Evolutionary conservation across 2,888 invertebrate species (phyloP).

Genomic region (Drymonia ruficornis): DNA sequence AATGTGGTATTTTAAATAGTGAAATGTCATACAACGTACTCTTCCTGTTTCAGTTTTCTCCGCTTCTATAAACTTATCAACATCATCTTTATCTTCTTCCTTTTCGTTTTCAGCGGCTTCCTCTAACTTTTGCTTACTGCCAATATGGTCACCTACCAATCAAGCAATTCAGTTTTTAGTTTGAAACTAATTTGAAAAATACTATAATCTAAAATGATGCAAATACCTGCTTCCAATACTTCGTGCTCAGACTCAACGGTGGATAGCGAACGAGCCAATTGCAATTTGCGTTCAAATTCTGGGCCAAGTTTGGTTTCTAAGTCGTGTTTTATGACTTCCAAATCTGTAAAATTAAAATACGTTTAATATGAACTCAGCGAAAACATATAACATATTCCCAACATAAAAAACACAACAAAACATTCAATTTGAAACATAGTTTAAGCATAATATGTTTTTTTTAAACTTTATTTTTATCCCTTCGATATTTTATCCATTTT

Average conservation of each 20-base stretch:
- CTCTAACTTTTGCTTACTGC: conserved; percentile 30
- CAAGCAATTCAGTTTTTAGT: not conserved
- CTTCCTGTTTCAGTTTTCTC: conserved; percentile 97
- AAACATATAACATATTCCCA: too few relatives aligned
- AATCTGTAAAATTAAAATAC: conserved; percentile 56
- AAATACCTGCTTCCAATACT: conserved; percentile 57
- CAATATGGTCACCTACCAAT: not conserved
- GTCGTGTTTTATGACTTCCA: conserved; percentile 89
- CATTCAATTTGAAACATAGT: too few relatives aligned
- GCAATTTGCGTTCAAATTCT: conserved; percentile 88
- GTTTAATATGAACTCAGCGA: not conserved
- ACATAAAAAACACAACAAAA: too few relatives aligned
- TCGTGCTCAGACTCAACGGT: conserved; percentile 89
- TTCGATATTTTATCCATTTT: too few relatives aligned
- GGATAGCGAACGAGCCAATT: conserved; percentile 88
- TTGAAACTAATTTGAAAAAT: not conserved
- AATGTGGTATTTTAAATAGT: conserved; percentile 1
- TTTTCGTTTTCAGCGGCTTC: conserved; percentile 8
- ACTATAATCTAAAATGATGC: not conserved
- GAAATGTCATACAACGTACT: conserved; percentile 77
- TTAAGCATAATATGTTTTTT: too few relatives aligned
- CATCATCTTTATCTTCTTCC: conserved; percentile 14
- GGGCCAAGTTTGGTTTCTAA: conserved; percentile 87
- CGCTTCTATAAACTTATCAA: conserved; percentile 92
- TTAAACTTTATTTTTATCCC: too few relatives aligned